Evolutionary conservation across 1,140 invertebrate species (phyloP).

Genomic region (Prorops nasuta): DNA sequence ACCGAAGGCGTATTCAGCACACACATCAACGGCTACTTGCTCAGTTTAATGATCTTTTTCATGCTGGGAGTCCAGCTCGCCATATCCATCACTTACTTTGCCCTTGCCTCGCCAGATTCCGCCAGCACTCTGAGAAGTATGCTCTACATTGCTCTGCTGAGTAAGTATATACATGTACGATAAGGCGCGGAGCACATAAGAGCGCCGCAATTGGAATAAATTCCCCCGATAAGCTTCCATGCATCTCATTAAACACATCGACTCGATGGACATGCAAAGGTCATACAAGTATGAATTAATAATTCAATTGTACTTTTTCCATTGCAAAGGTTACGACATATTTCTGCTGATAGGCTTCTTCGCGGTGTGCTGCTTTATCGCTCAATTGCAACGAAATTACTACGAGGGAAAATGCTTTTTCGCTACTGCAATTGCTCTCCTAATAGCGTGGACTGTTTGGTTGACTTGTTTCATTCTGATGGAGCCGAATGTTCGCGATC

Average conservation of each 20-base stretch:
- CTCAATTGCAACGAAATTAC: conserved; percentile 61
- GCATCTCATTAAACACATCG: too few species aligned
- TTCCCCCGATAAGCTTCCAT: too few species aligned
- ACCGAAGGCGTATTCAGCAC: conserved; percentile 60
- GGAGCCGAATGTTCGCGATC: conserved; percentile 48
- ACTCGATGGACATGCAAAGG: too few species aligned
- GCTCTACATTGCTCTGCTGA: conserved; percentile 39
- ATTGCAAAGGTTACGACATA: conserved; percentile 59
- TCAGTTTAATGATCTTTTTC: conserved; percentile 60
- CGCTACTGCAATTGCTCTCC: conserved; percentile 50
- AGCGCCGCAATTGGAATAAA: too few species aligned
- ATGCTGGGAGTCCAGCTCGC: conserved; percentile 58
- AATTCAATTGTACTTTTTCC: too few species aligned
- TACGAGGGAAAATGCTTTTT: conserved; percentile 63
- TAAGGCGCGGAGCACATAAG: not conserved
- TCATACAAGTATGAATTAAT: too few species aligned
- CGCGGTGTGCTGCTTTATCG: conserved; percentile 56
- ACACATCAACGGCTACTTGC: conserved; percentile 63
- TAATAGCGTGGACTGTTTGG: conserved; percentile 59
- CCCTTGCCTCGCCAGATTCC: conserved; percentile 35
- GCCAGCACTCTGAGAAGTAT: conserved; percentile 31
- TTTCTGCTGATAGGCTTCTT: conserved; percentile 58
- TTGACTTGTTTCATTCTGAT: conserved; percentile 54
- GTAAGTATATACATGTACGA: conserved; percentile 23
- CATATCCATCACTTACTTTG: conserved; percentile 50